Base-by-base conservation (phyloP, 2,113 vertebrate genomes). In the Panthera uncia region DNA sequence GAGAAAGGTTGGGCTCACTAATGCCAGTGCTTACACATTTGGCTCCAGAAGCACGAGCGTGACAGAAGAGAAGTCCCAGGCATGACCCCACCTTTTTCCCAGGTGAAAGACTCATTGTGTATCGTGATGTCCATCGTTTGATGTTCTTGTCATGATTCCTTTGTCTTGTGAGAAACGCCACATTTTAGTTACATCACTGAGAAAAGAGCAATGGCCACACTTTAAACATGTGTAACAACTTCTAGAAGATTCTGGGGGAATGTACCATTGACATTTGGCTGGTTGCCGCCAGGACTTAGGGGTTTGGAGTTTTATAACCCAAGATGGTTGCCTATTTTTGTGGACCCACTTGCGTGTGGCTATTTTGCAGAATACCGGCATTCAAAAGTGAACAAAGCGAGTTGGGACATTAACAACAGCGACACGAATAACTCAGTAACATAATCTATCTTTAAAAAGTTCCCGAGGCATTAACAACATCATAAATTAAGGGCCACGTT, bases 21-120 rank as follows among this genome's bases (percentile, higher is more conserved):
- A 33, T 5, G 1, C 16, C 1, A 7, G 10, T 0, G 12, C 15
- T 66, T 3, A 16, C 1, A 3, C 1, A 1, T 50, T 9, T 36
- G 52, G 33, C 14, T 50, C 7, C 14, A 14, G 5, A 38, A 7
- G 5, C 36, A 3, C 29, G 8, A 7, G 23, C 65, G 1, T 25
- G 18, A 50, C 5, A 41, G 36, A 18, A 18, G 16, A 23, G 38
- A 7, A 0, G 5, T 5, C 25, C 0, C 21, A 19, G 1, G 9
- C 0, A 2, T 27, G 21, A 9, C 11, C 3, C 23, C 1, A 18
- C 6, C 45, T n/a, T 7, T 50, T 25, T 7, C 45, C 25, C 23
- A 31, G 21, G 11, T 19, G 1, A 69, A 27, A 5, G 25, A 16
- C 3, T 38, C 25, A 21, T 7, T 57, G 9, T 5, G 11, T 7